Evolutionary conservation across 1,140 invertebrate species (phyloP), one percentile per base, ranked within the genome.

Genomic region (Pogonus chalceus): DNA sequence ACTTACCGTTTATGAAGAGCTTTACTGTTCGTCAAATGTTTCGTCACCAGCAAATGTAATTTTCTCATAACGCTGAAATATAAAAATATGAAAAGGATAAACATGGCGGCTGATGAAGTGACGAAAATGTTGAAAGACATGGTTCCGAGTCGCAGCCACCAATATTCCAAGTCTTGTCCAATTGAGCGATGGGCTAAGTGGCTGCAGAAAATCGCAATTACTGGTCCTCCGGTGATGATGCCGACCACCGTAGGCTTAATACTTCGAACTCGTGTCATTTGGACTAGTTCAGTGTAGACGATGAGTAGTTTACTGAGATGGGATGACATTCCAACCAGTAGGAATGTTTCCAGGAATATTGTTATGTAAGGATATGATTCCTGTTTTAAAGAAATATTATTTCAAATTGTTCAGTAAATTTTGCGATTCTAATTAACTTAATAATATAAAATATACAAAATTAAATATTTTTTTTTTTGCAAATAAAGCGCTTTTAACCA

Each of bases 231-330:
- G 57, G 76, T 78, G 39, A 78, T 77, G 37, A 79, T 77, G n/a
- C 75, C 72, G 35, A 78, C 71, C 7, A 80, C 72, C 2, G 76
- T 79, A 20, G 75, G 73, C 55, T 77, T 76, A 57, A 79, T 68
- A 56, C 72, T 69, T 54, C 70, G 68, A 18, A 68, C 62, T 64
- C 72, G 73, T 2, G 66, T 60, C 20, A 76, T 60, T 56, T 76
- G 71, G 7, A 75, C 71, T n/a, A 79, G 58, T 59, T 79, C 76
- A 2, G 77, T 73, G 52, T 77, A 80, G 20, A 80, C 72, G 51
- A 80, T 76, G 1, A 80, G 64, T 24, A 77, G 69, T 58, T 78
- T 77, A 10, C 77, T 79, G 52, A 80, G 69, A 50, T 79, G 77
- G 4, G 77, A 75, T 1, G 78, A 79, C 64, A 79, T 71, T 1